Base-by-base conservation (phyloP, 53 echinoderm and acorn worm genomes). In the Hippasteria phrygiana region DNA sequence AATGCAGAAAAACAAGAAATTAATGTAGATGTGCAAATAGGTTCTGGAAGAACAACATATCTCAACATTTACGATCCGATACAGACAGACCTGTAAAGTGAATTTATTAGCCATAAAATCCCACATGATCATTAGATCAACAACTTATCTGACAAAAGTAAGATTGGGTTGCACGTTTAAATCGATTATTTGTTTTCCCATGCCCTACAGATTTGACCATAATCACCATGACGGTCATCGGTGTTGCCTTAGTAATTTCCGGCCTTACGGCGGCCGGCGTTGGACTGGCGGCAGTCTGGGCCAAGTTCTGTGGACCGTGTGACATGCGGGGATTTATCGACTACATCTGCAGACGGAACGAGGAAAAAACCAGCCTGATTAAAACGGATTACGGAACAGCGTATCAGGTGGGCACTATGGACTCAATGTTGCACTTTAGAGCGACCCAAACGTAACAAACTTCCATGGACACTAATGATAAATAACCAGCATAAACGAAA, bases 211-310 rank as follows among this genome's bases (percentile, higher is more conserved):
- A 59, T n/a, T n/a, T n/a, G n/a, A n/a, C n/a, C n/a, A n/a, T n/a
- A n/a, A n/a, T 14, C 48, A 48, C 48, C 39, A 92, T 92, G 92
- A 83, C 75, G 53, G 81, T 92, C 43, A 75, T 92, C 78, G 92
- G 66, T 12, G 82, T 92, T n/a, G 89, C 92, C 43, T 67, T 92
- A 14, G 75, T 66, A 13, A 74, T 92, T 34, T 92, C 88, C 59
- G 92, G 88, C 59, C 36, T 92, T 22, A 89, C 92, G n/a, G 92
- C 88, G 7, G 40, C 79, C 31, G 82, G 92, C 6, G 89, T 92
- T 18, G 92, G 92, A 5, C 50, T 89, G 10, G 92, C 42, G 18
- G 89, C 92, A 26, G 82, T 89, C 22, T 82, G 88, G 74, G 56
- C 50, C 13, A 83, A 82, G 14, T 92, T 88, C 67, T 89, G 92